phyloP scores from a whole-genome alignment of 2,888 invertebrate genomes.

The Syritta pipiens region DNA sequence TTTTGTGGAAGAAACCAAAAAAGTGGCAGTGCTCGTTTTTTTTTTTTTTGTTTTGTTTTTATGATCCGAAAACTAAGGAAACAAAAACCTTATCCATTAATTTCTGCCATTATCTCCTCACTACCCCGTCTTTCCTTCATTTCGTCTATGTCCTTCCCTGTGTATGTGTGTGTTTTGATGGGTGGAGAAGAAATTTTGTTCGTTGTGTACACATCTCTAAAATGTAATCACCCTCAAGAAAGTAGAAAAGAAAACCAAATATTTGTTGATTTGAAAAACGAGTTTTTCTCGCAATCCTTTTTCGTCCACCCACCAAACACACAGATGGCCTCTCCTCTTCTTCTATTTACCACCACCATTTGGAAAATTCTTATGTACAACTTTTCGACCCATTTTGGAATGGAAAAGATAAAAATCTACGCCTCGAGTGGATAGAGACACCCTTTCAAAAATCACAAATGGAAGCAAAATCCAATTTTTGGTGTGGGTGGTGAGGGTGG shows the following conservation, averaged over 20 bases:
- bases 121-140: no score
- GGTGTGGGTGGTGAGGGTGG: no score
- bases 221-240: conserved; percentile 17
- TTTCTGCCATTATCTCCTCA: no score
- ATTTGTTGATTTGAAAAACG: conserved; percentile 44
- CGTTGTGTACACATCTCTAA: neutral
- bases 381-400: conserved; percentile 61
- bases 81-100: no score
- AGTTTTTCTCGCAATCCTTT: conserved; percentile 20
- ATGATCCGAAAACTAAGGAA: no score
- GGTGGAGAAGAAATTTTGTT: no score
- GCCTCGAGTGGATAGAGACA: no score
- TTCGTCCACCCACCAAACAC: neutral
- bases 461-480: neutral
- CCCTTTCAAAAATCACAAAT: neutral
- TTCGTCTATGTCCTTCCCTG: neutral
- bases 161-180: neutral
- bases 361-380: neutral
- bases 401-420: conserved; percentile 13
- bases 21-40: no score
- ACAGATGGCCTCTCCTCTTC: neutral
- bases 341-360: neutral
- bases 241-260: conserved; percentile 41
- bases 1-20: no score
- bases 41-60: no score